A percentile compares a stretch with the other conserved stretches of the same genome.
phyloP scores from a whole-genome alignment of 2,113 vertebrate species.

The Ia io region DNA sequence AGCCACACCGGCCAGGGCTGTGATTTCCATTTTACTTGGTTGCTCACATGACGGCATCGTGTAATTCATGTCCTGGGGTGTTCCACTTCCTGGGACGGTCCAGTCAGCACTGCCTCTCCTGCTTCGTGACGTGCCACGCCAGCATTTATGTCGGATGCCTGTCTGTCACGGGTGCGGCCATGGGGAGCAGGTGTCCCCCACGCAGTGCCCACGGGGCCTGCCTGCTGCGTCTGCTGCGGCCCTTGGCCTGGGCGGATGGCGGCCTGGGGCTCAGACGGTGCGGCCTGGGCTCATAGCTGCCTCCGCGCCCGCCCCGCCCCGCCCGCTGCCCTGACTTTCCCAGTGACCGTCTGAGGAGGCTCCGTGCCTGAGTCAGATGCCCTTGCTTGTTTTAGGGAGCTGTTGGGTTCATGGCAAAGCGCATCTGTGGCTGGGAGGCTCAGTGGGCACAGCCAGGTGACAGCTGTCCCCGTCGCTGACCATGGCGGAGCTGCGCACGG shows the following conservation, averaged over 20 bases:
- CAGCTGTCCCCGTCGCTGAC: background rate
- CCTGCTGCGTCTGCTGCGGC: background rate
- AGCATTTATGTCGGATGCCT: accelerated
- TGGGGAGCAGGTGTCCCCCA: background rate
- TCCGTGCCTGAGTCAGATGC: too few relatives aligned
- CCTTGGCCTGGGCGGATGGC: background rate
- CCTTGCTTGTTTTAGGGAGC: background rate
- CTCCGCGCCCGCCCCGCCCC: too few relatives aligned
- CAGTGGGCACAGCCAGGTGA: background rate
- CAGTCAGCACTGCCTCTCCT: accelerated
- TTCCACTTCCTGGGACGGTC: accelerated
- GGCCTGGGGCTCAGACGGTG: background rate
- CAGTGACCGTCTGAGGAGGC: accelerated
- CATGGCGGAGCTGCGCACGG: accelerated
- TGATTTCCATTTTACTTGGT: accelerated
- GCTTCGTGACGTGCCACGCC: background rate
- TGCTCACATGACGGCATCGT: accelerated
- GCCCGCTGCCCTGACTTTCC: background rate
- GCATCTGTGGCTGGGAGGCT: background rate
- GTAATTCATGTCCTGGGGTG: accelerated
- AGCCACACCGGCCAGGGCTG: too few relatives aligned
- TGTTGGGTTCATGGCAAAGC: background rate
- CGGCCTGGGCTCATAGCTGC: too few relatives aligned
- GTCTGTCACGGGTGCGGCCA: accelerated
- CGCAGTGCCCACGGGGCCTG: accelerated